These are phyloP conservation scores for Anodontia alba DNA, from an alignment of 2,888 invertebrate species.

Conservation along the genomic window DNA sequence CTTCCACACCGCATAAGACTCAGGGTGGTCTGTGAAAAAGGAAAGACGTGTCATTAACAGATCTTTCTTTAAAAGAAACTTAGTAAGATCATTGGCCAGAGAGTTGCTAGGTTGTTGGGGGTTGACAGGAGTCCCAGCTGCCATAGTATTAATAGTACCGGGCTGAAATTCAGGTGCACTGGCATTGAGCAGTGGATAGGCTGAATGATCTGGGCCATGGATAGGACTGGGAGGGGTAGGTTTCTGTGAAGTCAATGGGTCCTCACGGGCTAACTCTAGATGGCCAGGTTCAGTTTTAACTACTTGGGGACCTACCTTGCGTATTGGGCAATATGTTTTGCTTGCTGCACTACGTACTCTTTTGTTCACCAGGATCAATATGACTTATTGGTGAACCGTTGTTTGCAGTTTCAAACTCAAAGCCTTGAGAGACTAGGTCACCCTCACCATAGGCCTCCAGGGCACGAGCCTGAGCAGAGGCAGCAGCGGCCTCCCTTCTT, in stretches of 20 bases:
- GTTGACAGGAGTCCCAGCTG: not conserved
- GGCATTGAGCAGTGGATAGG: too few relatives aligned
- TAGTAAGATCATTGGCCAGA: constrained; percentile 1
- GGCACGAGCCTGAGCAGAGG: not conserved
- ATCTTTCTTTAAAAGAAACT: constrained; percentile 35
- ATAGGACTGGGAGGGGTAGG: too few relatives aligned
- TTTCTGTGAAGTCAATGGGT: too few relatives aligned
- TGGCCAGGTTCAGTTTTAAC: too few relatives aligned
- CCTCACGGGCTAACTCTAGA: too few relatives aligned
- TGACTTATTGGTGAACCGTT: not conserved
- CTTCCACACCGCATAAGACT: constrained; percentile 33
- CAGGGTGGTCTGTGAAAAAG: constrained; percentile 35
- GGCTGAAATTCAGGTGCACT: not conserved
- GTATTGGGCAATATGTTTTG: not conserved
- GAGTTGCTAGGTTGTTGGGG: not conserved
- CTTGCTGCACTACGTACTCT: not conserved
- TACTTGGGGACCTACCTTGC: too few relatives aligned
- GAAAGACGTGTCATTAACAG: constrained; percentile 30
- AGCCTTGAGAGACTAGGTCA: not conserved
- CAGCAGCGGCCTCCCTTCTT: not conserved
- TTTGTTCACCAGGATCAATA: not conserved
- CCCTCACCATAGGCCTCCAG: too few relatives aligned
- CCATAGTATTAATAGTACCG: not conserved
- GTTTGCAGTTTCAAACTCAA: not conserved
- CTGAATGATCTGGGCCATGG: too few relatives aligned